These are phyloP conservation scores for Erebia epiphron DNA, from an alignment of 2,888 invertebrate species.

Conservation along the genomic window DNA sequence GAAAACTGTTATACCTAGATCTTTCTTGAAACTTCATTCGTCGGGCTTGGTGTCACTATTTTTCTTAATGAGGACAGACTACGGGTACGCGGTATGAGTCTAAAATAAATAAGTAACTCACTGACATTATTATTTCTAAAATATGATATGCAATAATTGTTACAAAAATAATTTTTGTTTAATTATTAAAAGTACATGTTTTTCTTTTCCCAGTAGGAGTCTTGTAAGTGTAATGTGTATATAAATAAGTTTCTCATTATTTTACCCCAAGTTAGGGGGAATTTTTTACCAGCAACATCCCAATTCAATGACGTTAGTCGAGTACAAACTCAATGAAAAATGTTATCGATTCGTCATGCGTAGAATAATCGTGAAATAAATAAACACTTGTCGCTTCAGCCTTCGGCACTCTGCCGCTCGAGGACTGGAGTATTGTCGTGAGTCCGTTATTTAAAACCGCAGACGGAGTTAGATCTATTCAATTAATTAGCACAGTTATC, in stretches of 20 bases:
- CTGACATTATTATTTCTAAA: no score
- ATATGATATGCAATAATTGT: no score
- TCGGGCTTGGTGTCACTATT: no score
- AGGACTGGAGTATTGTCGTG: slow-evolving; percentile 1
- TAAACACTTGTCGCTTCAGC: slow-evolving; percentile 57
- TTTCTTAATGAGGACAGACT: no score
- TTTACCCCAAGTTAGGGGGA: not conserved
- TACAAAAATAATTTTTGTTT: no score
- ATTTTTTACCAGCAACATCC: slow-evolving; percentile 44
- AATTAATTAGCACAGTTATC: slow-evolving; percentile 33
- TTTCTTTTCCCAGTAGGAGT: no score
- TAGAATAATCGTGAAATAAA: slow-evolving; percentile 49
- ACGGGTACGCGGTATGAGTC: no score
- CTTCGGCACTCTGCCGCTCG: slow-evolving; percentile 1
- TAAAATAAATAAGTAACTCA: no score
- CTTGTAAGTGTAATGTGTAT: no score
- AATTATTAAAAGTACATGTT: no score
- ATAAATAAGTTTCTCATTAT: not conserved
- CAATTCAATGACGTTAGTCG: slow-evolving; percentile 58
- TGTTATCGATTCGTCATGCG: slow-evolving; percentile 54
- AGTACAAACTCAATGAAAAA: slow-evolving; percentile 40
- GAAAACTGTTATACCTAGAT: no score
- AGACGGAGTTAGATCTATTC: slow-evolving; percentile 18
- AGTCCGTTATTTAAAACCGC: slow-evolving; percentile 2
- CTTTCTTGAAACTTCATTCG: no score